Percentiles rank a stretch among this genome's conserved stretches.
These are phyloP conservation scores for Rhinolophus ferrumequinum DNA, from an alignment of 2,113 vertebrate genomes.

Conservation along the genomic window DNA sequence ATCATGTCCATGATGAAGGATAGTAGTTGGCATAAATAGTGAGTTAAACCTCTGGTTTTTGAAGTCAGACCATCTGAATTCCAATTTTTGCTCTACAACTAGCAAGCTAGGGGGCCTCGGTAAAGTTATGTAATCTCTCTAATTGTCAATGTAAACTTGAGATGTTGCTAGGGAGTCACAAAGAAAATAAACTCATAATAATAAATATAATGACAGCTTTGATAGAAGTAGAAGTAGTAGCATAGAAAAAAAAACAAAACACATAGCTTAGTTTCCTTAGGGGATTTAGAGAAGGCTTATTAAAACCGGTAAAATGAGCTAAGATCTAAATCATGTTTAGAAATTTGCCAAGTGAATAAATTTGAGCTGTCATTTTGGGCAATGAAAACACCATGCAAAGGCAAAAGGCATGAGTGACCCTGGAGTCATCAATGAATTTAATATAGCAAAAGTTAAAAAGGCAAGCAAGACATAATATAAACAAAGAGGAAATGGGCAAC, in stretches of 20 bases:
- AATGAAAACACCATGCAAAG: constrained; percentile 17
- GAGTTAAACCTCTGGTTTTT: neutral
- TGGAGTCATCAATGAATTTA: neutral
- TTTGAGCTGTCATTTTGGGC: neutral
- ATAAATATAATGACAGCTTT: neutral
- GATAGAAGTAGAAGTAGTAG: neutral
- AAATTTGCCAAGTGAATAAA: neutral
- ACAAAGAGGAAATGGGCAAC: neutral
- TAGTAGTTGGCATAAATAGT: neutral
- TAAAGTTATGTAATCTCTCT: neutral
- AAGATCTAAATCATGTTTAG: neutral
- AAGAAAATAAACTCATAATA: neutral
- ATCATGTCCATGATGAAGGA: neutral
- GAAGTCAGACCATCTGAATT: neutral
- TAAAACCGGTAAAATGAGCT: constrained; percentile 12
- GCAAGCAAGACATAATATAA: neutral
- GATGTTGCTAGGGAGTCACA: neutral
- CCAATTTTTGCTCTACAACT: neutral
- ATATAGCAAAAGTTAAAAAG: neutral
- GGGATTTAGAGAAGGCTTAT: neutral
- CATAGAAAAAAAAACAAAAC: neutral
- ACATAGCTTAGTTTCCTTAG: neutral
- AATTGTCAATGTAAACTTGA: neutral
- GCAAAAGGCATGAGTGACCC: neutral
- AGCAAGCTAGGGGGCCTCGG: neutral